Conservation (phyloP, 2,888 invertebrate species). For the Eilema griseolum region DNA sequence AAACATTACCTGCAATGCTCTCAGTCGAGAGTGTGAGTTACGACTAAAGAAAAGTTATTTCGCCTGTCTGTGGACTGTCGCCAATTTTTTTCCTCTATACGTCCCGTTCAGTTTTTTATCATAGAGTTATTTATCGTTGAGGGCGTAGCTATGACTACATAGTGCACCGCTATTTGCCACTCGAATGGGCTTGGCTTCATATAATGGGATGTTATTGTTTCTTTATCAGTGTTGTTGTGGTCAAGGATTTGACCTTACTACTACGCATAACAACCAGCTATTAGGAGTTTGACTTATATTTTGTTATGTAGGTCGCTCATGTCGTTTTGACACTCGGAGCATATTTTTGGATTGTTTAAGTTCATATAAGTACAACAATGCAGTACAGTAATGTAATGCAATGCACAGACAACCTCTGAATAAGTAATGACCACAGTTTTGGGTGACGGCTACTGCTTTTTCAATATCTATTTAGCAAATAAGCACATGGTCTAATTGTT, state of each 20-base stretch:
- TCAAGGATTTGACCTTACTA: neutral
- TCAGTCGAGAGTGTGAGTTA: conserved; percentile 22
- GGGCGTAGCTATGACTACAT: conserved; percentile 31
- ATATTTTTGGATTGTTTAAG: neutral
- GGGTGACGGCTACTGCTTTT: neutral
- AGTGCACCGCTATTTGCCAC: conserved; percentile 27
- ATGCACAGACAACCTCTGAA: neutral
- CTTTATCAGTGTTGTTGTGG: conserved; percentile 30
- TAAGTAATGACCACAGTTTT: neutral
- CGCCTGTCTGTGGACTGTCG: conserved; percentile 54
- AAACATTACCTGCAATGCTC: conserved; percentile 34
- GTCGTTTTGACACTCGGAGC: neutral
- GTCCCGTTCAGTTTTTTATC: conserved; percentile 44
- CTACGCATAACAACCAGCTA: neutral
- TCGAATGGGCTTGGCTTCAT: conserved; percentile 20
- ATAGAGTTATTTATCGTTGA: conserved; percentile 42
- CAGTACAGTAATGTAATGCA: neutral
- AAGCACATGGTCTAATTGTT: neutral
- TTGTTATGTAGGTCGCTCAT: neutral
- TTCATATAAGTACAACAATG: neutral
- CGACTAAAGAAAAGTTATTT: conserved; percentile 34
- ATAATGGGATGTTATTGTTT: conserved; percentile 28
- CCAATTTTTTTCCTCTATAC: conserved; percentile 53
- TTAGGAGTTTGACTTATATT: neutral
- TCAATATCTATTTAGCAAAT: neutral